A percentile compares a stretch with the other conserved stretches of the same genome.
Evolutionary conservation across 1,140 invertebrate genomes (phyloP).

Genomic region (Eubasilissa regina): DNA sequence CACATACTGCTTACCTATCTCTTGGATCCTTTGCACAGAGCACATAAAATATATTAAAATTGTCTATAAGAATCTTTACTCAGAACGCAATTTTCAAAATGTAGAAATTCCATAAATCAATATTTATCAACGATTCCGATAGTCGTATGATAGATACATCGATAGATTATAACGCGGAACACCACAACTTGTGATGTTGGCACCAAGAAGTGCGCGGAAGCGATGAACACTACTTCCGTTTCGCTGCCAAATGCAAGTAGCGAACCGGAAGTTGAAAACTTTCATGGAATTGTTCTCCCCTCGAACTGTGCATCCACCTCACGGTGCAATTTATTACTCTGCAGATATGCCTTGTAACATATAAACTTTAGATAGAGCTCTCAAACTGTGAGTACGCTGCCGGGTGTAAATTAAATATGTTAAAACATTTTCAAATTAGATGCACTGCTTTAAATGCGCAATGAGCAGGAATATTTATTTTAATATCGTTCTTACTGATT

Average conservation of each 20-base stretch:
- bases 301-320: slow-evolving; percentile 30
- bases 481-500: too few species aligned
- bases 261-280: slow-evolving; percentile 24
- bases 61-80: too few species aligned
- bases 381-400: too few species aligned
- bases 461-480: too few species aligned
- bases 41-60: too few species aligned
- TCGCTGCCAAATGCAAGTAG: slow-evolving; percentile 37
- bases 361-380: not conserved
- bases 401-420: too few species aligned
- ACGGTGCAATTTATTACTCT: slow-evolving; percentile 42
- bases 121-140: not conserved
- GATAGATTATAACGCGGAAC: slow-evolving; percentile 10
- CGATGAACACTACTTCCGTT: slow-evolving; percentile 1
- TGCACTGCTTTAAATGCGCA: too few species aligned
- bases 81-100: too few species aligned
- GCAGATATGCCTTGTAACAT: slow-evolving; percentile 34
- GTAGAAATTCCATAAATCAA: not conserved
- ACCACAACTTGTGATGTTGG: slow-evolving; percentile 6
- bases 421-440: too few species aligned
- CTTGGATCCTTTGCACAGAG: too few species aligned
- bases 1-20: too few species aligned
- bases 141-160: not conserved
- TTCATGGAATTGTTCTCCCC: slow-evolving; percentile 36
- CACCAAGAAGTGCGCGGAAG: slow-evolving; percentile 1